Percentiles rank a stretch among this genome's conserved stretches.
These are phyloP conservation scores for Protaetia brevitarsis DNA, from an alignment of 1,140 invertebrate species.

Conservation along the genomic window DNA sequence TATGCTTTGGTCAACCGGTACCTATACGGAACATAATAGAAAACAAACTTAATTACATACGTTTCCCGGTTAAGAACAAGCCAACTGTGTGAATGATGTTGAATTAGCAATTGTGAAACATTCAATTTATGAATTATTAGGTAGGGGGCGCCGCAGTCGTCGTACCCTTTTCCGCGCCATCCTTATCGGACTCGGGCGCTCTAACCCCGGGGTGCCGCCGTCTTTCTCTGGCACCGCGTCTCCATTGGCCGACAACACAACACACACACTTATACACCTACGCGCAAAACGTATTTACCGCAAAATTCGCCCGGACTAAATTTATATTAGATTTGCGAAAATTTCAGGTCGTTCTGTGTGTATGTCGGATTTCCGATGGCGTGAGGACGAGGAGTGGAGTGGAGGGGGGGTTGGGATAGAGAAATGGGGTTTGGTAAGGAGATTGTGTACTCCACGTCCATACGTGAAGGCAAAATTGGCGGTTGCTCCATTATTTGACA, in stretches of 20 bases:
- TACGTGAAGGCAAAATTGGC: background rate
- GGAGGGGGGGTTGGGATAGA: background rate
- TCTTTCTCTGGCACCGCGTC: background rate
- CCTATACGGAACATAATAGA: conserved; percentile 49
- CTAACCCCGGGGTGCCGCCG: background rate
- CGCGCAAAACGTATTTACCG: background rate
- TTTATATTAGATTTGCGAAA: conserved; percentile 23
- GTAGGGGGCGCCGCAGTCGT: conserved; percentile 21
- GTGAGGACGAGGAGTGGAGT: background rate
- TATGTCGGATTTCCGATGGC: conserved; percentile 11
- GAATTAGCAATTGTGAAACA: conserved; percentile 49
- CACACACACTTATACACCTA: too few relatives aligned
- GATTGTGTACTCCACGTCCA: conserved; percentile 2
- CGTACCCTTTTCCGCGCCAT: background rate
- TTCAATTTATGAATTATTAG: conserved; percentile 50
- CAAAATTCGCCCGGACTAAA: conserved; percentile 12
- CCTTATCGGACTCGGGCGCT: background rate
- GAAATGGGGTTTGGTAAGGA: background rate
- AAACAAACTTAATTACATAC: conserved; percentile 49
- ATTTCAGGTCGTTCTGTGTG: conserved; percentile 15
- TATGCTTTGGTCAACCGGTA: conserved; percentile 46
- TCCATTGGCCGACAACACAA: too few relatives aligned
- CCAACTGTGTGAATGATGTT: conserved; percentile 45
- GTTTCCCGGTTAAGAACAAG: conserved; percentile 42
- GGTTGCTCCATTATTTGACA: background rate